Percentiles rank a stretch among this genome's conserved stretches.
These are phyloP conservation scores for Loripinus fragilis DNA, from an alignment of 2,888 invertebrate genomes.

Conservation along the genomic window DNA sequence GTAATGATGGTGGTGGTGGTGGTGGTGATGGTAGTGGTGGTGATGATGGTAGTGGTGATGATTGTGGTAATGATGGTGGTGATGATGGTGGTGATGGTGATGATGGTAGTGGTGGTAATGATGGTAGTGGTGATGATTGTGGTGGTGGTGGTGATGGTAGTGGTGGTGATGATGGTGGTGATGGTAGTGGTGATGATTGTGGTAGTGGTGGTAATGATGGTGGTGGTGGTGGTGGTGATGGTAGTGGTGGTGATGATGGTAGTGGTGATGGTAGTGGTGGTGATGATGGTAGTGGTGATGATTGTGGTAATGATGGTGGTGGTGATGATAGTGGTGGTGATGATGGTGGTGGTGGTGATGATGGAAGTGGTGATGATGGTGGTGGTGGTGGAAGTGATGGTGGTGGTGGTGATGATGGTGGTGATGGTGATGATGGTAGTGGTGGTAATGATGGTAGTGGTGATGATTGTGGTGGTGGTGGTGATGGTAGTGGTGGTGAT, in stretches of 20 bases:
- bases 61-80: neutral
- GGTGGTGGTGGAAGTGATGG: too few species aligned
- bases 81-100: neutral
- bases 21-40: neutral
- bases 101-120: neutral
- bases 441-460: too few species aligned
- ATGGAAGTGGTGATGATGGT: too few species aligned
- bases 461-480: too few species aligned
- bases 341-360: too few species aligned
- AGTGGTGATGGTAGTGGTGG: neutral
- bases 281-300: neutral
- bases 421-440: too few species aligned
- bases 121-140: neutral
- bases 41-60: neutral
- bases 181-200: neutral
- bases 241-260: too few species aligned
- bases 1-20: neutral
- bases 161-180: neutral
- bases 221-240: neutral
- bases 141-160: neutral
- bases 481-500: too few species aligned
- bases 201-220: neutral
- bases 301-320: neutral
- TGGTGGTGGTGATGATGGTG: too few species aligned
- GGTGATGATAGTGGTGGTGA: neutral